Percentiles rank a stretch among this genome's conserved stretches.
Evolutionary conservation across 1,140 invertebrate species (phyloP).

Genomic region (Pseudoatta argentina): DNA sequence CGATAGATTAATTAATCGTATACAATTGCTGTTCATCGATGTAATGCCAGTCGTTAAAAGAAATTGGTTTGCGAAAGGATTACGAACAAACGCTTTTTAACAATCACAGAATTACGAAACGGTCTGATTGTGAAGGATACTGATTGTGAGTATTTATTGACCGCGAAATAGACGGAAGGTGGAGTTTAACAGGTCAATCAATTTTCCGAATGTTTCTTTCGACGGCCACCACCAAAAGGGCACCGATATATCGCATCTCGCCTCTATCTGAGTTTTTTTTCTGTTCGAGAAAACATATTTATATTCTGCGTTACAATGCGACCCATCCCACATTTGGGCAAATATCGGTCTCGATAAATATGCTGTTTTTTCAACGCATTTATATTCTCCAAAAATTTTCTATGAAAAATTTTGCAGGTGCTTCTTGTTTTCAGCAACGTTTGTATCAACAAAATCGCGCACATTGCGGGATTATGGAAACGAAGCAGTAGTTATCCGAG

Average conservation of each 20-base stretch:
- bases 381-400: background rate
- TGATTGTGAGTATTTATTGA: slow-evolving; percentile 13
- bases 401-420: background rate
- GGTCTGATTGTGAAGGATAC: background rate
- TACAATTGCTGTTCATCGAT: background rate
- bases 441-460: background rate
- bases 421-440: background rate
- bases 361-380: background rate
- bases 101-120: background rate
- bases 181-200: slow-evolving; percentile 25
- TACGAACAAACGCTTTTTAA: background rate
- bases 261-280: background rate
- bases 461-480: background rate
- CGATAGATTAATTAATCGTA: slow-evolving; percentile 1
- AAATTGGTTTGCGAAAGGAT: background rate
- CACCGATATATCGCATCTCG: background rate
- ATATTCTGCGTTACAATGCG: slow-evolving; percentile 17
- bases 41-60: background rate
- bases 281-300: slow-evolving; percentile 10
- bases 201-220: slow-evolving; percentile 33
- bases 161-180: background rate
- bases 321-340: background rate
- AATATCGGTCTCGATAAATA: slow-evolving; percentile 43
- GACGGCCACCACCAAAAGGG: background rate
- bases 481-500: background rate